Conservation (phyloP, 1,140 invertebrate genomes). For the Charaxes varanes region DNA sequence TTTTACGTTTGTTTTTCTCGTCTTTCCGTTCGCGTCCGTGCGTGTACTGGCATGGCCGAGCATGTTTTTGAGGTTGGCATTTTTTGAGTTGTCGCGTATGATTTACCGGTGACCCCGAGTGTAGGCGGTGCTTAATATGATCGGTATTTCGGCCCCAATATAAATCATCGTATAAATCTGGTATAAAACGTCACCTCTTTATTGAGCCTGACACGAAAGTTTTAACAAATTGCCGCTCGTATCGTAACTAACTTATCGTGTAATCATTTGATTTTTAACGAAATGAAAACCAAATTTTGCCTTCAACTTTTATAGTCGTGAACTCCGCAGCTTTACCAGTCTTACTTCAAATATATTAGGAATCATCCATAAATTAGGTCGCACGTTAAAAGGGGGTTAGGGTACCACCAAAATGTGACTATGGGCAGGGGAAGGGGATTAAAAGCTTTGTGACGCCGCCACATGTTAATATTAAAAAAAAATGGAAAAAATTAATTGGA, state of each 20-base stretch:
- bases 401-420: too few species aligned
- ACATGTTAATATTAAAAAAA: too few species aligned
- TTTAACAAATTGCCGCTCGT: constrained; percentile 6
- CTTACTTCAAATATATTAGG: too few species aligned
- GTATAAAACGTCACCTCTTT: constrained; percentile 48
- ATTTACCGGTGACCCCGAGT: constrained; percentile 57
- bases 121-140: constrained; percentile 69
- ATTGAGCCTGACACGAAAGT: constrained; percentile 26
- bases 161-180: constrained; percentile 52
- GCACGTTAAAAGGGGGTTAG: too few species aligned
- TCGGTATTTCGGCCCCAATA: constrained; percentile 59
- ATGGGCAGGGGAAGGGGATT: too few species aligned
- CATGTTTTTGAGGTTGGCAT: constrained; percentile 71
- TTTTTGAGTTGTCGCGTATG: constrained; percentile 72
- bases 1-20: constrained; percentile 71
- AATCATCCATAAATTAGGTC: too few species aligned
- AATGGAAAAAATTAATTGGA: too few species aligned
- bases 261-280: neutral
- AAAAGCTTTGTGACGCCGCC: too few species aligned
- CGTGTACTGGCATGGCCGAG: constrained; percentile 65
- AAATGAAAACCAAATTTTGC: too few species aligned
- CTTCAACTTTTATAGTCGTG: too few species aligned
- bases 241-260: too few species aligned
- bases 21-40: constrained; percentile 63
- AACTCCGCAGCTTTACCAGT: too few species aligned